These are phyloP conservation scores for Tuberolachnus salignus DNA, from an alignment of 2,888 invertebrate species.

Conservation along the genomic window DNA sequence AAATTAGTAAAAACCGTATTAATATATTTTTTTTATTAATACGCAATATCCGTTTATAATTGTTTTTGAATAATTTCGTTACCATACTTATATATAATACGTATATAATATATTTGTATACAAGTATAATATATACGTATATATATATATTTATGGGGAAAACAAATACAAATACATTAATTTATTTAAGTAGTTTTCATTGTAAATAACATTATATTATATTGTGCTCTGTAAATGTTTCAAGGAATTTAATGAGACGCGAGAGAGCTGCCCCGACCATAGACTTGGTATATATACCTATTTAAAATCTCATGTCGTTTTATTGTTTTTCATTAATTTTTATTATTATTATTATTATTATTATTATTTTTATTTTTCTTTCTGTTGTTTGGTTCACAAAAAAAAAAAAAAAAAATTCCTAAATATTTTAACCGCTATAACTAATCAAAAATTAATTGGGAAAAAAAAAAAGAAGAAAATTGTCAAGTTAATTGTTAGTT, in stretches of 20 bases:
- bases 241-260: constrained; percentile 56
- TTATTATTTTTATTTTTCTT: constrained; percentile 24
- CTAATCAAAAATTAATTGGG: too few species aligned
- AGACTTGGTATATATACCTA: constrained; percentile 53
- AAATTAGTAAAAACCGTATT: constrained; percentile 28
- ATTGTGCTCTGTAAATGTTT: constrained; percentile 56
- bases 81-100: constrained; percentile 9
- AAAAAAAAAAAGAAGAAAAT: constrained; percentile 24
- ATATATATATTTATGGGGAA: not conserved
- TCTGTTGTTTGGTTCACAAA: constrained; percentile 47
- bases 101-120: not conserved
- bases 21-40: not conserved
- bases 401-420: constrained; percentile 17
- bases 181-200: constrained; percentile 53
- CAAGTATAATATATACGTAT: not conserved
- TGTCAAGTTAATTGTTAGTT: constrained; percentile 38
- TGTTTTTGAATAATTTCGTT: constrained; percentile 28
- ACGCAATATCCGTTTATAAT: constrained; percentile 1
- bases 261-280: constrained; percentile 56
- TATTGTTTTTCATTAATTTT: constrained; percentile 11
- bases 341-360: too few species aligned
- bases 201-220: constrained; percentile 48
- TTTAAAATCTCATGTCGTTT: constrained; percentile 53
- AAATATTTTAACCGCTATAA: constrained; percentile 40
- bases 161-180: constrained; percentile 5